Evolutionary conservation across 2,888 invertebrate species (phyloP), one percentile per base, ranked within the genome.

Genomic region (Dorcus hopei): DNA sequence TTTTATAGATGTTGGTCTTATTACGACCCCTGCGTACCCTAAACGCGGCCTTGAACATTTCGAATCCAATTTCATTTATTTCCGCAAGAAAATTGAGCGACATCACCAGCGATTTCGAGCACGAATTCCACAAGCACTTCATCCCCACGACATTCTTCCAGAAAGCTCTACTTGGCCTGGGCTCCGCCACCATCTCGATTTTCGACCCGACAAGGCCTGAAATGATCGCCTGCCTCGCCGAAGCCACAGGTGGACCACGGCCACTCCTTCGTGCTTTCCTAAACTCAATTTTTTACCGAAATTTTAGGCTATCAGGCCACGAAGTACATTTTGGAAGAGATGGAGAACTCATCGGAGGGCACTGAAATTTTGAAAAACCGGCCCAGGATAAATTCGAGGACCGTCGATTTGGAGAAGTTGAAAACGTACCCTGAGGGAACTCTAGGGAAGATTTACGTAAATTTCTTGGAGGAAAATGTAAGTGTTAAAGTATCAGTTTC

Each of bases 201-300:
- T 71, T 89, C 8, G 86, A 96, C 80, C 98, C 98, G 6, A 81
- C 82, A 57, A 81, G 91, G 61, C 90, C 86, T 14, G 97, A 98
- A 74, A 95, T 96, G 93, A 93, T 98, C 66, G 95, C 97, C 19
- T 92, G 94, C 65, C 83, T 97, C 67, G 96, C 95, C 1, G 97
- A 98, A 81, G 91, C 95, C 0, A 94, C 96, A 8, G 96, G 88
- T 47, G 68, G 38, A 7, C 49, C 49, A 38, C 23, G 11, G 2
- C 7, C 19, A 45, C 9, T 8, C 3, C 26, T 9, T 16, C 14
- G 14, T n/a, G 4, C 6, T 9, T 49, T 2, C 9, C 16, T 9
- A 19, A 19, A 19, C 23, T 33, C 14, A 6, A 33, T 33, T 33
- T 7, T 33, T 33, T 33, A 6, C 3, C 7, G 26, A 33, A 33